Evolutionary conservation across 2,888 invertebrate species (phyloP).

Genomic region (Creontiades dilutus): DNA sequence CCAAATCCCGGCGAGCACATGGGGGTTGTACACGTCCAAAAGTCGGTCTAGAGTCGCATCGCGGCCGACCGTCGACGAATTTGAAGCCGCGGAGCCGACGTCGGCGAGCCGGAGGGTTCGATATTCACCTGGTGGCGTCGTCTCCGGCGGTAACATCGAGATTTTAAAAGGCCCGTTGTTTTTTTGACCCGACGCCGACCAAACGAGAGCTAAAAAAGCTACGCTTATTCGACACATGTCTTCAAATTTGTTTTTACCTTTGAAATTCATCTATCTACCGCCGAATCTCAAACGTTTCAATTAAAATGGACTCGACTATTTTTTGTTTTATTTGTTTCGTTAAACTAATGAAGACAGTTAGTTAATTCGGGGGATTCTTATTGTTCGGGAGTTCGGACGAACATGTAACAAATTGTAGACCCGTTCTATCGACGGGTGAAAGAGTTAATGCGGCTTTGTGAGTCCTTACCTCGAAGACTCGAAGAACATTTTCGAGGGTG

Average conservation of each 20-base stretch:
- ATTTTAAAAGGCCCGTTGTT: conserved; percentile 65
- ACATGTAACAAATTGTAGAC: neutral
- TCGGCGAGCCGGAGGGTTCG: conserved; percentile 31
- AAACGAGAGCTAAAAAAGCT: conserved; percentile 7
- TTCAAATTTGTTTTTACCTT: neutral
- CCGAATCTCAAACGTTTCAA: neutral
- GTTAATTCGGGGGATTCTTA: neutral
- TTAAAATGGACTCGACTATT: neutral
- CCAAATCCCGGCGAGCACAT: conserved; percentile 63
- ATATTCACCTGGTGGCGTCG: conserved; percentile 63
- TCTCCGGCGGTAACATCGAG: conserved; percentile 52
- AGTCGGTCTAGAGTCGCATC: conserved; percentile 49
- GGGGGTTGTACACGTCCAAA: conserved; percentile 72
- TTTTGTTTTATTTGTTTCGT: too few relatives aligned
- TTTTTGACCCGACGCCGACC: conserved; percentile 38
- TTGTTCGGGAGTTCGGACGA: neutral
- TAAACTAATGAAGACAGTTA: neutral
- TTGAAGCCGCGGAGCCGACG: neutral
- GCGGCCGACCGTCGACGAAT: neutral
- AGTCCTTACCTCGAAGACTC: neutral
- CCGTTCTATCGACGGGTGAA: conserved; percentile 32
- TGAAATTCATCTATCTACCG: neutral
- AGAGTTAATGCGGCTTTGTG: neutral
- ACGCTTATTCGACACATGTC: conserved; percentile 34
- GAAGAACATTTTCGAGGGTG: conserved; percentile 22